Percentiles rank a stretch among this genome's conserved stretches.
Evolutionary conservation across 2,113 vertebrate species (phyloP).

Genomic region (Austrofundulus limnaeus): DNA sequence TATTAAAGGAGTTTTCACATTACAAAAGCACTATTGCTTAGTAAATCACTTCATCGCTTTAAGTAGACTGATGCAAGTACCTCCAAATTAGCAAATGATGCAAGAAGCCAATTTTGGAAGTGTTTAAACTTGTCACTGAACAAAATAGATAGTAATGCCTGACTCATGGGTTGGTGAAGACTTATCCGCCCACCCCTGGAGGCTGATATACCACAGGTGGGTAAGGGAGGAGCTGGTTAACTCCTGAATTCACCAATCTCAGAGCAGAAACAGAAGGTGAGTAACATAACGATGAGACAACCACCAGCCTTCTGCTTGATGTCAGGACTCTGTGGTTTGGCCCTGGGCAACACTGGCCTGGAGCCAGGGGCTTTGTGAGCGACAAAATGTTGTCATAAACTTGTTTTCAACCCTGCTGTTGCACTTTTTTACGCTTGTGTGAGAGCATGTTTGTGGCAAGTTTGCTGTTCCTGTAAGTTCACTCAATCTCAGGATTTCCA

Average conservation of each 20-base stretch:
- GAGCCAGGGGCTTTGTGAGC: conserved; percentile 52
- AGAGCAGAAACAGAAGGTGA: conserved; percentile 37
- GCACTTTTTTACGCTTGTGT: conserved; percentile 27
- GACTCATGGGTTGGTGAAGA: conserved; percentile 58
- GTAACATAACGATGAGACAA: conserved; percentile 48
- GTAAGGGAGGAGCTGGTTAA: conserved; percentile 40
- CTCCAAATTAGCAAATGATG: conserved; percentile 50
- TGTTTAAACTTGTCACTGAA: conserved; percentile 57
- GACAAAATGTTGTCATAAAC: conserved; percentile 67
- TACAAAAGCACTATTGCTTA: too few relatives aligned
- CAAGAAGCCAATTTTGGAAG: conserved; percentile 45
- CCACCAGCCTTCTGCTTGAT: conserved; percentile 40
- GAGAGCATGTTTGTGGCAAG: conserved; percentile 52
- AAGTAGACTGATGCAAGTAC: conserved; percentile 21
- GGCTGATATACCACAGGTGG: conserved; percentile 61
- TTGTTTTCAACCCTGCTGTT: conserved; percentile 70
- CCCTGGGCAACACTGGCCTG: conserved; percentile 42
- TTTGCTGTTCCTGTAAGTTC: conserved; percentile 70
- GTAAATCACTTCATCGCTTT: conserved; percentile 12
- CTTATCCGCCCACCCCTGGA: conserved; percentile 26
- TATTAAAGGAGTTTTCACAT: conserved; percentile 8
- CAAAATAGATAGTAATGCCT: conserved; percentile 23
- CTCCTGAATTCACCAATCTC: conserved; percentile 37
- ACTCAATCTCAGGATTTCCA: conserved; percentile 68
- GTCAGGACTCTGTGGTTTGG: conserved; percentile 62